Conservation (phyloP, 2,888 invertebrate genomes). For the Formica aserva region DNA sequence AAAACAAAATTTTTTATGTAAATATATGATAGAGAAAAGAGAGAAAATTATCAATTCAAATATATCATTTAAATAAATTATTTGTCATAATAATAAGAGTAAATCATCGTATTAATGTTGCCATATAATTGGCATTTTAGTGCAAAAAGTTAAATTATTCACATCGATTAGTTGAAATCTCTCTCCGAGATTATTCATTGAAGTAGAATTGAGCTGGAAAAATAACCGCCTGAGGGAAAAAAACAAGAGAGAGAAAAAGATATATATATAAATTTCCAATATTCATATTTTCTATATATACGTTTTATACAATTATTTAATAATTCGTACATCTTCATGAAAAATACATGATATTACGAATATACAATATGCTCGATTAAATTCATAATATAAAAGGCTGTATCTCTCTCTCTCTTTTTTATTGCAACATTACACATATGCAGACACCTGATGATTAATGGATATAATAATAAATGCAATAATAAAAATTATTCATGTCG, state of each 20-base stretch:
- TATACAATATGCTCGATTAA: conserved; percentile 25
- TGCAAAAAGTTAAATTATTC: conserved; percentile 38
- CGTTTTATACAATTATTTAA: conserved; percentile 30
- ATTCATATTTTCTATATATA: conserved; percentile 9
- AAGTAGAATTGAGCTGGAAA: conserved; percentile 13
- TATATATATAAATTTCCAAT: conserved; percentile 31
- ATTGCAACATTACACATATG: background rate
- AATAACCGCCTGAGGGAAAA: conserved; percentile 23
- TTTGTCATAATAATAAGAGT: background rate
- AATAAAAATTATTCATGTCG: background rate
- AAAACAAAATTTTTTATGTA: background rate
- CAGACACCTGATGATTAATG: background rate
- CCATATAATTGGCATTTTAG: conserved; percentile 7
- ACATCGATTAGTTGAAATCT: conserved; percentile 6
- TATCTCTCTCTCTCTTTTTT: background rate
- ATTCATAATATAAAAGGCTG: conserved; percentile 8
- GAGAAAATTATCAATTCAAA: conserved; percentile 12
- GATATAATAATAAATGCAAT: background rate
- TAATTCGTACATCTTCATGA: conserved; percentile 12
- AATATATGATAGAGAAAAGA: background rate
- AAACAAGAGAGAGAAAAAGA: background rate
- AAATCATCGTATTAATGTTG: background rate
- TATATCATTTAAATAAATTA: background rate
- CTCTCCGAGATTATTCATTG: conserved; percentile 1
- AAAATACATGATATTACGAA: conserved; percentile 31